These are phyloP conservation scores for Coturnix japonica DNA, from an alignment of 2,113 vertebrate species.

Conservation along the genomic window DNA sequence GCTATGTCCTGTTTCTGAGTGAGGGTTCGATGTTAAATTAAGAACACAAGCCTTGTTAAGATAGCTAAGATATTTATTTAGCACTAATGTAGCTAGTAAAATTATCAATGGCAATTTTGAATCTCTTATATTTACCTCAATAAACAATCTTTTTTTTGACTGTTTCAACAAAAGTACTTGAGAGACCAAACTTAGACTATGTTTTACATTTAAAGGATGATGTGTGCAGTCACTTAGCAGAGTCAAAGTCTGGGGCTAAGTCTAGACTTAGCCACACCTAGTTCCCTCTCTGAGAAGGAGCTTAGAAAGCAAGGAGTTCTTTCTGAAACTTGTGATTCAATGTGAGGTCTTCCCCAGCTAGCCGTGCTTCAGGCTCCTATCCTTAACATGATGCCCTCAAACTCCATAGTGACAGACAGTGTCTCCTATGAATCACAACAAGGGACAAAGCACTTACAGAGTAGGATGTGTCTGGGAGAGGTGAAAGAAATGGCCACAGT, in stretches of 20 bases:
- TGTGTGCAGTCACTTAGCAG: too few species aligned
- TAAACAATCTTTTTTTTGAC: background rate
- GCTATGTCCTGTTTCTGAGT: background rate
- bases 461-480: background rate
- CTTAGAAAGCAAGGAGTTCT: background rate
- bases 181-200: background rate
- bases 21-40: background rate
- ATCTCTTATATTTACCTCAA: background rate
- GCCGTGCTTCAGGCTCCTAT: too few species aligned
- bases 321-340: background rate
- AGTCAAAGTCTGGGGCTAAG: too few species aligned
- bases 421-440: background rate
- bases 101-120: background rate
- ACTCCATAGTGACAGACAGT: accelerated
- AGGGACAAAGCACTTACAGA: background rate
- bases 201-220: too few species aligned
- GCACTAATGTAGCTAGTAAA: background rate
- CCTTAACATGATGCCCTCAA: background rate
- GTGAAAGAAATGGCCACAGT: background rate
- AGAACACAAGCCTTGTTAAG: background rate
- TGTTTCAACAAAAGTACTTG: background rate
- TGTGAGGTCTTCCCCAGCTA: too few species aligned
- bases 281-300: background rate
- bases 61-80: background rate
- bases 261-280: background rate